Evolutionary conservation across 2,797 vertebrate species (phyloP), one percentile per base, ranked within the genome.

Genomic region (Microctenopoma steveboyesi): DNA sequence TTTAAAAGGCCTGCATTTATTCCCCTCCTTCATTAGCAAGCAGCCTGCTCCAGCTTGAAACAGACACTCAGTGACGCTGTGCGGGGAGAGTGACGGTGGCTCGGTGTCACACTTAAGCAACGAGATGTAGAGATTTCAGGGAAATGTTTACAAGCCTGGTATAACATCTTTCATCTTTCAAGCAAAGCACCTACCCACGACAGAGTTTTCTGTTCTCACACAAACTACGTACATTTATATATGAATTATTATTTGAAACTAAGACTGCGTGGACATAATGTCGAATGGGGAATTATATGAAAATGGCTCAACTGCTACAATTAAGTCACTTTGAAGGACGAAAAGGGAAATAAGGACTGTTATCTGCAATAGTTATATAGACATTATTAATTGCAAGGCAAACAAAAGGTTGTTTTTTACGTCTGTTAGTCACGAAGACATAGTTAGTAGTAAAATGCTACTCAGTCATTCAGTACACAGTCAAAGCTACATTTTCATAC

Each of bases 1-100:
- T 81, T 83, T 78, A 71, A 55, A 15, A 61, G 49, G 27, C 45
- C 16, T 70, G 62, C 45, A 62, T 83, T 87, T 72, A 74, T 58
- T 78, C 70, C 66, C 71, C 43, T 39, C 18, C 1, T 42, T 73
- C 65, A 76, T 80, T 65, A 76, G 37, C 61, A 64, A 76, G 55
- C 64, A 77, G 46, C 66, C 39, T 68, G 72, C 28, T 74, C 35
- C 22, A 61, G 81, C 77, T 78, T 74, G 68, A 76, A 78, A 70
- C 11, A 28, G 59, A 22, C 67, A 73, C 55, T 84, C 53, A 49
- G 39, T 47, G 27, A 75, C 55, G 69, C 22, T 22, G 22, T 22
- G 22, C 22, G 22, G 22, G 1, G 22, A 22, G 60, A 57, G 33
- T 49, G 33, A 58, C 25, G 53, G 49, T 45, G 30, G 64, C 39